phyloP scores from a whole-genome alignment of 2,888 invertebrate genomes.

The Synergus itoensis region DNA sequence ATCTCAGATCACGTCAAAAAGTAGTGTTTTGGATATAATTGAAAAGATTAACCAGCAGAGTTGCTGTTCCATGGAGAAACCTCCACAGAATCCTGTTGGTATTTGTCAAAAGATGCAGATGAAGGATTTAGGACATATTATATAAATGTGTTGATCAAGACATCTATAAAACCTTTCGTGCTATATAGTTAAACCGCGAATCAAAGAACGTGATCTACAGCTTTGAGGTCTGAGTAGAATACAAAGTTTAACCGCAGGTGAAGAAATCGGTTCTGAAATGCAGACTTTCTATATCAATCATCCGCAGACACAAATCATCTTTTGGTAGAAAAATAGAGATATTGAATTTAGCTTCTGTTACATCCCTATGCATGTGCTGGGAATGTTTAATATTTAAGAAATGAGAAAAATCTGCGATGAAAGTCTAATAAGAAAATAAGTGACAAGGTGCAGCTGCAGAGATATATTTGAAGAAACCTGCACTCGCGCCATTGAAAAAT shows the following conservation, averaged over 20 bases:
- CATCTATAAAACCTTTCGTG: background rate
- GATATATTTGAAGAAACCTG: background rate
- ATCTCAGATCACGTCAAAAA: no score
- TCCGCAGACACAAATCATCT: background rate
- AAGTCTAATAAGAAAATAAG: background rate
- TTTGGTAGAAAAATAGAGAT: background rate
- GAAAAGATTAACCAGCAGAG: background rate
- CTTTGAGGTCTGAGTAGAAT: background rate
- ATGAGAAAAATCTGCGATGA: background rate
- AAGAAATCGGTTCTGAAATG: background rate
- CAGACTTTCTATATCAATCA: conserved; percentile 3
- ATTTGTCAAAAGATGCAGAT: background rate
- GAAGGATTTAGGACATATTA: background rate
- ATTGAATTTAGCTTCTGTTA: background rate
- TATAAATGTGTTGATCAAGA: background rate
- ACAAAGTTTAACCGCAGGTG: background rate
- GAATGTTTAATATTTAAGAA: background rate
- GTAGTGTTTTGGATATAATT: background rate
- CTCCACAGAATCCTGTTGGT: background rate
- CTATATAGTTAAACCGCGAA: background rate
- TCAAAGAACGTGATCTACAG: background rate
- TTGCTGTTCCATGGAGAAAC: no score
- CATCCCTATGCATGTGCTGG: background rate
- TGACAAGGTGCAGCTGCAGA: background rate
- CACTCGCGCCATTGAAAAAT: background rate